Evolutionary conservation across 2,888 invertebrate species (phyloP).

Genomic region (Girardia tigrina): DNA sequence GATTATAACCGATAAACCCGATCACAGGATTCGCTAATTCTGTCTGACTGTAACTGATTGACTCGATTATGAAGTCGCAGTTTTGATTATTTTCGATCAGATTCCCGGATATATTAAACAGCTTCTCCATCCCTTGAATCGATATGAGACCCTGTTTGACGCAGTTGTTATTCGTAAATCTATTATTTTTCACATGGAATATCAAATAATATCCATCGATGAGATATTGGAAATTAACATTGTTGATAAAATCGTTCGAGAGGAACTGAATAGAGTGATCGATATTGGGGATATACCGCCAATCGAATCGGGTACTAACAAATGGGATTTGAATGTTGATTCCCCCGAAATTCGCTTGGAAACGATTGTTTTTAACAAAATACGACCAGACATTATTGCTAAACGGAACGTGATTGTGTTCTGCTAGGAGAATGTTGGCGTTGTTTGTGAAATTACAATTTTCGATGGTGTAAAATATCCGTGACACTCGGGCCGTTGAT

Average conservation of each 20-base stretch:
- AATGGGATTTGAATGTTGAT: conserved; percentile 76
- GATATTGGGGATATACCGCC: conserved; percentile 33
- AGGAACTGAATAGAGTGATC: conserved; percentile 5
- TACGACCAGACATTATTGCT: conserved; percentile 95
- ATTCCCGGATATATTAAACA: conserved; percentile 65
- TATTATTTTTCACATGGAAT: conserved; percentile 38
- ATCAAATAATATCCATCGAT: conserved; percentile 1
- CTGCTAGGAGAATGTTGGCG: conserved; percentile 65
- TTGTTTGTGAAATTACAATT: conserved; percentile 71
- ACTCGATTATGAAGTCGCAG: conserved; percentile 67
- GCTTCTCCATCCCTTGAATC: conserved; percentile 76
- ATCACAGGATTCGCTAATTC: conserved; percentile 64
- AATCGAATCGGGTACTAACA: conserved; percentile 52
- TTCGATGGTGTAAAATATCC: conserved; percentile 76
- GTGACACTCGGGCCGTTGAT: conserved; percentile 67
- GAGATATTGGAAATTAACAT: conserved; percentile 50
- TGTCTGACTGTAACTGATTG: conserved; percentile 75
- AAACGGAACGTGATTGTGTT: conserved; percentile 75
- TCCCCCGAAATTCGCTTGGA: conserved; percentile 57
- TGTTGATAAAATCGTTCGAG: conserved; percentile 59
- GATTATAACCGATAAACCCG: conserved; percentile 66
- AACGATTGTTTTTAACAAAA: conserved; percentile 64
- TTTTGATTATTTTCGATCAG: conserved; percentile 64
- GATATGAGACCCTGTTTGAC: conserved; percentile 57
- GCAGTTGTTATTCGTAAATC: conserved; percentile 71